Percentiles rank a stretch among this genome's conserved stretches.
Evolutionary conservation across 2,113 vertebrate species (phyloP).

Genomic region (Callospermophilus lateralis): DNA sequence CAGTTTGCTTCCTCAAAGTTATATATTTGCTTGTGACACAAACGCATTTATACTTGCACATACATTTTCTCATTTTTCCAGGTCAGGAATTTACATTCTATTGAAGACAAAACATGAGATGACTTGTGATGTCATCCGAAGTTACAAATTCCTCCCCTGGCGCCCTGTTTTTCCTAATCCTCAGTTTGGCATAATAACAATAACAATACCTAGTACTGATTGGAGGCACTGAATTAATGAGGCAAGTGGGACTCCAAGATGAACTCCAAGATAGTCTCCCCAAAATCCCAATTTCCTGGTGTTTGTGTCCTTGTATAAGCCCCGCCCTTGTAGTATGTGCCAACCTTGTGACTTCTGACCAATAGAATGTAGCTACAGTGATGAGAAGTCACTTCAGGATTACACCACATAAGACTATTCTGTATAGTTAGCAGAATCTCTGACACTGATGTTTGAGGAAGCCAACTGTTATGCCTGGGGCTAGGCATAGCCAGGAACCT

Average conservation of each 20-base stretch:
- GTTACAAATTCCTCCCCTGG: not conserved
- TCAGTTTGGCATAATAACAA: not conserved
- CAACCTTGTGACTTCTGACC: not conserved
- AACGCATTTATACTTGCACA: not conserved
- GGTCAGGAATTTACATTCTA: not conserved
- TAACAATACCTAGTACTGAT: not conserved
- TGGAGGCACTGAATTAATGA: not conserved
- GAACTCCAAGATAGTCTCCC: not conserved
- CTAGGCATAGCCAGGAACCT: not conserved
- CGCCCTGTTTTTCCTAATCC: not conserved
- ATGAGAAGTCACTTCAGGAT: not conserved
- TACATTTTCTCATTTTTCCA: not conserved
- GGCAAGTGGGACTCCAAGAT: not conserved
- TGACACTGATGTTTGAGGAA: not conserved
- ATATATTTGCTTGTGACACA: not conserved
- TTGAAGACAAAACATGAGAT: not conserved
- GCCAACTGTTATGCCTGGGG: not conserved
- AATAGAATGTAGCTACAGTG: not conserved
- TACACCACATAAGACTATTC: not conserved
- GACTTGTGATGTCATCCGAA: slow-evolving; percentile 23
- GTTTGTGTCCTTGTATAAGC: not conserved
- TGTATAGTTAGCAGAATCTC: not conserved
- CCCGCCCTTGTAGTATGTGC: not conserved
- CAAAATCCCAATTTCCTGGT: not conserved
- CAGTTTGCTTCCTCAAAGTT: not conserved